phyloP scores from a whole-genome alignment of 2,888 invertebrate species.

The Ashinkailepas kermadecensis region DNA sequence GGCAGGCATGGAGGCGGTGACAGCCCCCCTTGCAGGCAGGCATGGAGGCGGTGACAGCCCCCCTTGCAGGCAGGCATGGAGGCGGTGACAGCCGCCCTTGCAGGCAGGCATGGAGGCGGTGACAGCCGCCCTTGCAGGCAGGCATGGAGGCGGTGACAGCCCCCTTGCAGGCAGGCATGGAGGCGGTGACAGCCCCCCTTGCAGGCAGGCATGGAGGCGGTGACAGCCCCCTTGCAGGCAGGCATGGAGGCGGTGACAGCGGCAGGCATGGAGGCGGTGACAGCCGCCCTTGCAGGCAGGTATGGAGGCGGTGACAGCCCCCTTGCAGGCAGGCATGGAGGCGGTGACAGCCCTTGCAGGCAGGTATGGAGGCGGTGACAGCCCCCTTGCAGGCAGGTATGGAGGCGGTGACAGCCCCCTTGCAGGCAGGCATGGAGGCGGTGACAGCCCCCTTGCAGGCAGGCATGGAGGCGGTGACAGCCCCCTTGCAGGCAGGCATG shows the following conservation, averaged over 20 bases:
- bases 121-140: neutral
- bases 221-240: neutral
- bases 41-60: neutral
- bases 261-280: neutral
- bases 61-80: slow-evolving; percentile 5
- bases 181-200: neutral
- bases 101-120: neutral
- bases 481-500: slow-evolving; percentile 11
- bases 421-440: neutral
- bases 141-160: neutral
- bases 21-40: slow-evolving; percentile 13
- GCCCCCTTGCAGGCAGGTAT: slow-evolving; percentile 13
- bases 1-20: neutral
- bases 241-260: neutral
- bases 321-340: neutral
- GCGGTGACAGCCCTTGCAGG: neutral
- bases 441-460: neutral
- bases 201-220: neutral
- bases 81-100: neutral
- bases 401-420: neutral
- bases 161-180: slow-evolving; percentile 8
- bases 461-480: neutral
- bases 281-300: slow-evolving; percentile 13
- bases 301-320: neutral
- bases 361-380: neutral